A percentile compares a stretch with the other conserved stretches of the same genome.
phyloP scores from a whole-genome alignment of 2,113 vertebrate species.

The Phaethornis superciliosus region DNA sequence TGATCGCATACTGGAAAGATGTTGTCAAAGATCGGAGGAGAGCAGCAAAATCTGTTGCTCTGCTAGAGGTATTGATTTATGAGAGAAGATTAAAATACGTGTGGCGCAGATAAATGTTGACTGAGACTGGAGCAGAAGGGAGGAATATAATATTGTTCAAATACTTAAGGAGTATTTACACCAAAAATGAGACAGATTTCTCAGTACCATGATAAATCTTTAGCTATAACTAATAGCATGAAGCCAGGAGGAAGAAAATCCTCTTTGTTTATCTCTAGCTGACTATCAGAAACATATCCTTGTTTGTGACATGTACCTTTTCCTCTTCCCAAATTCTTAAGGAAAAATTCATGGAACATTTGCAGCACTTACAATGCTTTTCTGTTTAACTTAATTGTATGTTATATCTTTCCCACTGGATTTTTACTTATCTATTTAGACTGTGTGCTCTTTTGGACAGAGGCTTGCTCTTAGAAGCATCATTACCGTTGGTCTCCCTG shows the following conservation, averaged over 20 bases:
- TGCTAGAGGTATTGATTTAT: slow-evolving; percentile 32
- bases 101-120: slow-evolving; percentile 9
- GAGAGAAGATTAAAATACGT: neutral
- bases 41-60: neutral
- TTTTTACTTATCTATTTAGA: neutral
- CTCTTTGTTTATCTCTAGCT: neutral
- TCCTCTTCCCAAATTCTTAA: neutral
- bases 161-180: neutral
- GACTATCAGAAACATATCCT: neutral
- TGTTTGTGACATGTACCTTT: neutral
- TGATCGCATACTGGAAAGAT: neutral
- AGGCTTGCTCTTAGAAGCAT: neutral
- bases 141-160: neutral
- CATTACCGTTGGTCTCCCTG: neutral
- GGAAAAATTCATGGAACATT: neutral
- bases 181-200: neutral
- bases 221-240: neutral
- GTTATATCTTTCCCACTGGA: neutral
- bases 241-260: neutral
- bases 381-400: neutral
- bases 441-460: neutral
- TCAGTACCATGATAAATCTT: neutral
- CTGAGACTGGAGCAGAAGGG: neutral
- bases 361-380: neutral
- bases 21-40: neutral